Conservation (phyloP, 2,113 vertebrate species). For the Pterocles orientalis region DNA sequence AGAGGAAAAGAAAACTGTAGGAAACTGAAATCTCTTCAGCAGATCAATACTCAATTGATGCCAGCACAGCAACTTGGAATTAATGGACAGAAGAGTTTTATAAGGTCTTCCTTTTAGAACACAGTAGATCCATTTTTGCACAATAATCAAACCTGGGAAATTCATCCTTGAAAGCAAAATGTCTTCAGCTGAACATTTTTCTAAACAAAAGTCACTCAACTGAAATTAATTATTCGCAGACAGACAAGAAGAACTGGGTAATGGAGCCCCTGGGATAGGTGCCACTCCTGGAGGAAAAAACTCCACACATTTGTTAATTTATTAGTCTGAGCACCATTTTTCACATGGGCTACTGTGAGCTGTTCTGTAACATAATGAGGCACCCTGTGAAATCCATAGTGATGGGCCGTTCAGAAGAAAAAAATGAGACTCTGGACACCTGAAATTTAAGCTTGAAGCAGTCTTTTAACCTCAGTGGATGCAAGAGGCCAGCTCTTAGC, state of each 20-base stretch:
- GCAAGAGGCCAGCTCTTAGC: not conserved
- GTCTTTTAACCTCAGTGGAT: not conserved
- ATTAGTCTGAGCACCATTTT: not conserved
- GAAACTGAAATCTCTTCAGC: not conserved
- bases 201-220: not conserved
- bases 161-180: not conserved
- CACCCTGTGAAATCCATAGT: not conserved
- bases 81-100: not conserved
- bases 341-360: not conserved
- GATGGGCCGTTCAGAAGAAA: not conserved
- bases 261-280: not conserved
- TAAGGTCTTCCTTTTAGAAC: not conserved
- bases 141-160: not conserved
- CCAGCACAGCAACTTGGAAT: not conserved
- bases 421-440: not conserved
- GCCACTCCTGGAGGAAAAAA: not conserved
- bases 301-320: not conserved
- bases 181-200: not conserved
- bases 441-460: not conserved
- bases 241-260: not conserved
- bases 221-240: not conserved
- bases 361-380: not conserved
- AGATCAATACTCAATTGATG: conserved; percentile 18
- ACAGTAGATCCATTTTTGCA: not conserved
- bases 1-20: not conserved